Evolutionary conservation across 2,888 invertebrate genomes (phyloP).

Genomic region (Panzeria rudis): DNA sequence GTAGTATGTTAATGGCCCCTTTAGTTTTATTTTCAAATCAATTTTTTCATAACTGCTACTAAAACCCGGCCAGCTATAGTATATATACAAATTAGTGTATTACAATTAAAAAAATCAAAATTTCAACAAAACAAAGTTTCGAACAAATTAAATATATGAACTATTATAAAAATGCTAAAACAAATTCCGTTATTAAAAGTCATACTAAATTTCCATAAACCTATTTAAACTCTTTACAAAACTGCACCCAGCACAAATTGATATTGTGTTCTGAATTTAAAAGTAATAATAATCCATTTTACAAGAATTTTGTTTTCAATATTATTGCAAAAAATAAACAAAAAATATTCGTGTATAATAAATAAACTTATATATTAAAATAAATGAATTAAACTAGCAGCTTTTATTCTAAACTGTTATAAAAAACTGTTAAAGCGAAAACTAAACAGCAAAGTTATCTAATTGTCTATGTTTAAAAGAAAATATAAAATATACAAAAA

Average conservation of each 20-base stretch:
- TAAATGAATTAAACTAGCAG: constrained; percentile 33
- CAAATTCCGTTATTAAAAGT: not conserved
- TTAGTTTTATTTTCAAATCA: too few relatives aligned
- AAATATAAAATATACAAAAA: constrained; percentile 22
- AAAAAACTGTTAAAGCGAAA: constrained; percentile 43
- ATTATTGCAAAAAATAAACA: not conserved
- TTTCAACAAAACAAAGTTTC: not conserved
- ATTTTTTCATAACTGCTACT: too few relatives aligned
- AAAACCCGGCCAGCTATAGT: not conserved
- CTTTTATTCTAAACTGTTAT: constrained; percentile 48
- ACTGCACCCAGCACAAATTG: constrained; percentile 18
- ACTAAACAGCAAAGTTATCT: constrained; percentile 13
- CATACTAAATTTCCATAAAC: constrained; percentile 15
- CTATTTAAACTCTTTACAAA: not conserved
- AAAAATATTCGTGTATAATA: not conserved
- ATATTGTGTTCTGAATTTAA: constrained; percentile 34
- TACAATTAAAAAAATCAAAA: not conserved
- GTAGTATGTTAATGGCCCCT: too few relatives aligned
- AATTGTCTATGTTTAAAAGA: constrained; percentile 43
- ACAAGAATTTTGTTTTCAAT: constrained; percentile 26
- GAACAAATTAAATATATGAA: not conserved
- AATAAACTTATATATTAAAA: constrained; percentile 1
- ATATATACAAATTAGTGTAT: not conserved
- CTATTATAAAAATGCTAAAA: not conserved
- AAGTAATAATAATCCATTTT: constrained; percentile 1